Percentiles rank a stretch among this genome's conserved stretches.
Evolutionary conservation across 2,888 invertebrate species (phyloP).

Genomic region (Andrena chrysosceles): DNA sequence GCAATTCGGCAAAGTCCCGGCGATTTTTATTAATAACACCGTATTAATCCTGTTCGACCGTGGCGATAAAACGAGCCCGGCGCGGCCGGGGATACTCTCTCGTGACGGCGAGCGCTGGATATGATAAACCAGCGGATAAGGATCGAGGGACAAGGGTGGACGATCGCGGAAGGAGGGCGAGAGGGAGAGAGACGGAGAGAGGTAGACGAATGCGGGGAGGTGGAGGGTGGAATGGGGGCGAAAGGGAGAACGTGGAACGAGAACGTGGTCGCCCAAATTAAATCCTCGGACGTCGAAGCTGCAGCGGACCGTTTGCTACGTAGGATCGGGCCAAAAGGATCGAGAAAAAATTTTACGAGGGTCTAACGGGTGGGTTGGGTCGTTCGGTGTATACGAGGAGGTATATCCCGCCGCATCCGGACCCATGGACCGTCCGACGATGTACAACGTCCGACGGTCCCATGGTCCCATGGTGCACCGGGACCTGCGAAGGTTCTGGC

Average conservation of each 20-base stretch:
- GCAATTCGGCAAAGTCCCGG: conserved; percentile 31
- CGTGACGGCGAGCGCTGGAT: conserved; percentile 72
- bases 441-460: conserved; percentile 74
- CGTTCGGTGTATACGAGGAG: conserved; percentile 74
- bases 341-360: conserved; percentile 82
- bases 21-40: conserved; percentile 62
- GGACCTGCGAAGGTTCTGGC: conserved; percentile 71
- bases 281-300: conserved; percentile 82
- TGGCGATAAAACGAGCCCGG: conserved; percentile 61
- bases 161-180: conserved; percentile 26
- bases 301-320: conserved; percentile 72
- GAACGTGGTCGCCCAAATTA: conserved; percentile 81
- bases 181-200: conserved; percentile 4
- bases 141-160: conserved; percentile 69
- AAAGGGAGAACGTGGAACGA: conserved; percentile 55
- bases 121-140: conserved; percentile 83
- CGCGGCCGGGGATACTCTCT: conserved; percentile 28
- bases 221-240: conserved; percentile 10
- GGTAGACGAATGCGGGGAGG: background rate
- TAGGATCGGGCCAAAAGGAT: conserved; percentile 73
- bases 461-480: conserved; percentile 73
- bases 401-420: conserved; percentile 75
- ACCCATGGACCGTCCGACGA: conserved; percentile 69
- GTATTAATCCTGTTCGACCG: conserved; percentile 68
- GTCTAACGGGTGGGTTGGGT: conserved; percentile 79